Percentiles rank a stretch among this genome's conserved stretches.
phyloP scores from a whole-genome alignment of 2,113 vertebrate genomes.

The Prietella phreatophila region DNA sequence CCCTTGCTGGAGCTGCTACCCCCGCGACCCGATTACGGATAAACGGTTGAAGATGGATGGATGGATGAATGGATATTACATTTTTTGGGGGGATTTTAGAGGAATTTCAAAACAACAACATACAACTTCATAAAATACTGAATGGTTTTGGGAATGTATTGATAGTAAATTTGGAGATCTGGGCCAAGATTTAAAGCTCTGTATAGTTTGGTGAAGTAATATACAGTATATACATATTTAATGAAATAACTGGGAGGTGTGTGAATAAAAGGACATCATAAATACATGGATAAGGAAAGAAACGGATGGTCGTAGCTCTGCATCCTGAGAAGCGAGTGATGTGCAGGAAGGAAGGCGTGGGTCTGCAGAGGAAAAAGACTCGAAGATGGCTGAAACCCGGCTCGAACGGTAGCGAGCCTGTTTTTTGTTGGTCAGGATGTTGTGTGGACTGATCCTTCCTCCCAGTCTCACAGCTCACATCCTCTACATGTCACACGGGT shows the following conservation, averaged over 20 bases:
- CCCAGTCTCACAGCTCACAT: constrained; percentile 25
- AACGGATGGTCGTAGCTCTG: not conserved
- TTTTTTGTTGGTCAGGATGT: constrained; percentile 22
- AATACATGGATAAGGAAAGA: not conserved
- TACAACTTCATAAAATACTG: not conserved
- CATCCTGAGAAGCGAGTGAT: not conserved
- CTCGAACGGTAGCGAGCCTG: constrained; percentile 13
- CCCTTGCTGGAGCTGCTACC: no score
- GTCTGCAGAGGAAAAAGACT: constrained; percentile 11
- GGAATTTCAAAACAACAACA: not conserved
- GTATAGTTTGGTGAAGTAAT: not conserved
- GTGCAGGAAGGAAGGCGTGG: constrained; percentile 34
- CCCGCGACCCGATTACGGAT: no score
- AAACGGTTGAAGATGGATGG: no score
- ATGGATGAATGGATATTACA: no score
- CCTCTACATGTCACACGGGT: constrained; percentile 11
- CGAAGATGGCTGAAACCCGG: not conserved
- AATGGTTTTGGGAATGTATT: not conserved
- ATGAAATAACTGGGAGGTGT: no score
- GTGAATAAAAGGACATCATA: not conserved
- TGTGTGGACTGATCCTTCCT: constrained; percentile 33
- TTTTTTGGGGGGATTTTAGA: no score
- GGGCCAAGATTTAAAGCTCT: not conserved
- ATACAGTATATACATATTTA: not conserved
- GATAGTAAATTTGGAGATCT: not conserved